phyloP scores from a whole-genome alignment of 92 coral and sea anemone genomes.

The Phymanthus crucifer region DNA sequence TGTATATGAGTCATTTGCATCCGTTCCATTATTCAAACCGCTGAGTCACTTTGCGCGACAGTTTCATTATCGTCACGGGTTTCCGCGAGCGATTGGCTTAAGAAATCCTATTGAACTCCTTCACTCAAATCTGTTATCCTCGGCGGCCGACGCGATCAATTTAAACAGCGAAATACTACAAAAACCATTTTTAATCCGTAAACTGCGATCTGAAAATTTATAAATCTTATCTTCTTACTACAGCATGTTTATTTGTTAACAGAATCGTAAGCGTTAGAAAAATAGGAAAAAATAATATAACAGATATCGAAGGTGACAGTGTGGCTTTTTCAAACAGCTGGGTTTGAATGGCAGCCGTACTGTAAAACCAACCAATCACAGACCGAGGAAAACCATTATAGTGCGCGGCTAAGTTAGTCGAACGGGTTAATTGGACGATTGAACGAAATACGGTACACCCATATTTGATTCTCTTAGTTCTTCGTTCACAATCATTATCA shows the following conservation, averaged over 20 bases:
- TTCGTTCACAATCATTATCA: background rate
- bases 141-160: background rate
- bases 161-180: background rate
- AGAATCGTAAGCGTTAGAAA: background rate
- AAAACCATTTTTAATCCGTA: background rate
- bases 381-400: constrained; percentile 16
- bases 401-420: constrained; percentile 2
- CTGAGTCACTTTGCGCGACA: too few species aligned
- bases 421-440: constrained; percentile 20
- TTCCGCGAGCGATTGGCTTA: too few species aligned
- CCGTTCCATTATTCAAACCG: too few species aligned
- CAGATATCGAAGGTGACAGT: background rate
- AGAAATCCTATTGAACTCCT: too few species aligned
- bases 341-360: constrained; percentile 5
- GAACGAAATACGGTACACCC: constrained; percentile 11
- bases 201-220: background rate
- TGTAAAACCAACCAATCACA: constrained; percentile 29
- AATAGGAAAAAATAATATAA: background rate
- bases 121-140: too few species aligned
- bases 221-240: background rate
- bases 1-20: too few species aligned
- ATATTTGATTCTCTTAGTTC: background rate
- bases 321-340: background rate
- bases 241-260: background rate
- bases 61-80: too few species aligned